Evolutionary conservation across 2,888 invertebrate species (phyloP).

Genomic region (Spisula subtruncata): DNA sequence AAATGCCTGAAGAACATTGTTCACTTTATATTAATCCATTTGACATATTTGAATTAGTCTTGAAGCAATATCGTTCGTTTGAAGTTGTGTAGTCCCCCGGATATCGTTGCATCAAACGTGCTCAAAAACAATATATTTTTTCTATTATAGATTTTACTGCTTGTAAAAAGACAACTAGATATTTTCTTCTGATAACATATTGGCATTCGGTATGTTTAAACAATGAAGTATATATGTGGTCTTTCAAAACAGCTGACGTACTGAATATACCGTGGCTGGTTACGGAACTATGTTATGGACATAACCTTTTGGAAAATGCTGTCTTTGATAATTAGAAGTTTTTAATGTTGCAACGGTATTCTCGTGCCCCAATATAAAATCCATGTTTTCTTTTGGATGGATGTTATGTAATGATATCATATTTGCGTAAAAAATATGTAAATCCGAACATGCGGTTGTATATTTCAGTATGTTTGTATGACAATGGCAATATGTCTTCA

Average conservation of each 20-base stretch:
- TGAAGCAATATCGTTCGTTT: neutral
- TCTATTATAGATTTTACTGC: neutral
- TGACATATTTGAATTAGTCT: neutral
- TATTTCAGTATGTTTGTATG: constrained; percentile 78
- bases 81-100: neutral
- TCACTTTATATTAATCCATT: neutral
- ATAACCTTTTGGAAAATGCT: too few relatives aligned
- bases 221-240: neutral
- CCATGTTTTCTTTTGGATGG: too few relatives aligned
- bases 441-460: neutral
- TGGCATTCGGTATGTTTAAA: neutral
- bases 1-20: neutral
- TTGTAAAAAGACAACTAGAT: too few relatives aligned
- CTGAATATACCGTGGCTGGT: neutral
- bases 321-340: too few relatives aligned
- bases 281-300: too few relatives aligned
- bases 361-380: too few relatives aligned
- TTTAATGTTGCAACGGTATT: too few relatives aligned
- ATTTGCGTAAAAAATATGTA: neutral
- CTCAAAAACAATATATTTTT: neutral
- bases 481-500: constrained; percentile 81
- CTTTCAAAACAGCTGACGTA: neutral
- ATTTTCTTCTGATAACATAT: too few relatives aligned
- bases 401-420: too few relatives aligned
- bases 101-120: neutral